These are phyloP conservation scores for Epirrhoe alternata DNA, from an alignment of 2,888 invertebrate species.

Conservation along the genomic window DNA sequence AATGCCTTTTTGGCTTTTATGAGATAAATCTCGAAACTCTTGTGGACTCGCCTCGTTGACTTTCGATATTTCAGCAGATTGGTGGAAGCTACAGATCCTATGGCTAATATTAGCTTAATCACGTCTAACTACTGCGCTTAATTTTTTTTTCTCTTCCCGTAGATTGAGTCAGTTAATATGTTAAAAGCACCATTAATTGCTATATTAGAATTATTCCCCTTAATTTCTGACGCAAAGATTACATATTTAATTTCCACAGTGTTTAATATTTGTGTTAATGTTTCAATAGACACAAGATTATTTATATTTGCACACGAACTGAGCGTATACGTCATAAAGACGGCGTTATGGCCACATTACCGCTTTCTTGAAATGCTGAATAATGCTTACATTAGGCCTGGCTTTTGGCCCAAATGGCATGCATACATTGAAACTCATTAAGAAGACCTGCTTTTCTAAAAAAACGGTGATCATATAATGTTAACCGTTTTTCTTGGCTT, in stretches of 20 bases:
- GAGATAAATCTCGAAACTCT: neutral
- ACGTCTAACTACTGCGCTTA: neutral
- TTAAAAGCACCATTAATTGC: too few species aligned
- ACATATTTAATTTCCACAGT: neutral
- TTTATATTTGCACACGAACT: slow-evolving; percentile 9
- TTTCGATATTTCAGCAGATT: neutral
- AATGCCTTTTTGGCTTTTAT: neutral
- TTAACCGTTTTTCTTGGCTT: neutral
- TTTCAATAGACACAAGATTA: slow-evolving; percentile 14
- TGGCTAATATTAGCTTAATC: neutral
- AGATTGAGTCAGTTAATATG: too few species aligned
- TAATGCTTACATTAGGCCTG: slow-evolving; percentile 26
- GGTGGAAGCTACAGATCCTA: neutral
- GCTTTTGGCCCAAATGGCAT: slow-evolving; percentile 22
- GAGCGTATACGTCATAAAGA: slow-evolving; percentile 20
- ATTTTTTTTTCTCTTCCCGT: too few species aligned
- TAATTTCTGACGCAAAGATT: too few species aligned
- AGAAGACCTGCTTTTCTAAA: neutral
- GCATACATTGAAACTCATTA: slow-evolving; percentile 18
- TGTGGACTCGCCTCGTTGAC: neutral
- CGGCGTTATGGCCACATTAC: slow-evolving; percentile 20
- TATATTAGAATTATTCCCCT: too few species aligned
- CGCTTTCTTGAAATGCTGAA: slow-evolving; percentile 23
- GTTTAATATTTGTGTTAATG: neutral
- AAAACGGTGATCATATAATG: neutral